Conservation (phyloP, 2,113 vertebrate species). For the Cyprinodon tularosa region DNA sequence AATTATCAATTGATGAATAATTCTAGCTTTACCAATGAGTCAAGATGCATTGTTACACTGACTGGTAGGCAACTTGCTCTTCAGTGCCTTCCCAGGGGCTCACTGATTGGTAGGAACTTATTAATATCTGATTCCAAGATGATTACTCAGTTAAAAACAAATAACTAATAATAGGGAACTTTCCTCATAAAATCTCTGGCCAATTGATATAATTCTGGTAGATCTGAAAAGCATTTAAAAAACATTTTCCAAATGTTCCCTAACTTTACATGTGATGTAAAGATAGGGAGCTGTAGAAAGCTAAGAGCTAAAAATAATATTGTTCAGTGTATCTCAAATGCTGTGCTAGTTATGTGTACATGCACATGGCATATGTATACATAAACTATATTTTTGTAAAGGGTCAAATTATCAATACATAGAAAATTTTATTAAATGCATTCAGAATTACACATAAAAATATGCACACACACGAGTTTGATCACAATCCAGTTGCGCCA, state of each 20-base stretch:
- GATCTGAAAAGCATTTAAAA: background rate
- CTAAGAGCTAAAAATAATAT: background rate
- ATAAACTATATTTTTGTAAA: background rate
- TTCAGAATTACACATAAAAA: slow-evolving; percentile 13
- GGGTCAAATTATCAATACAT: no score
- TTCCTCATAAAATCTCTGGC: no score
- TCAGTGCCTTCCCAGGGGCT: no score
- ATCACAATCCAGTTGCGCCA: slow-evolving; percentile 50
- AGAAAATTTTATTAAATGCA: background rate
- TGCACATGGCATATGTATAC: background rate
- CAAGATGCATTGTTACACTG: background rate
- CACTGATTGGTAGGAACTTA: background rate
- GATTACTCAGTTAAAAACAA: background rate
- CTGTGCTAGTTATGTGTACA: background rate
- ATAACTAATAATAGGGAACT: no score
- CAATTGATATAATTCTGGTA: background rate
- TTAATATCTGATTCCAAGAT: background rate
- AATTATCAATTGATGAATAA: background rate
- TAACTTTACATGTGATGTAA: no score
- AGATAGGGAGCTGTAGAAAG: background rate
- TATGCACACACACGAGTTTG: slow-evolving; percentile 26
- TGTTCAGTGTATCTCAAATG: background rate
- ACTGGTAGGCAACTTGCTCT: no score
- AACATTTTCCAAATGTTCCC: background rate
- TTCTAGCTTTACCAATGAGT: background rate